Conservation (phyloP, 2,113 vertebrate genomes). For the Asarcornis scutulata region DNA sequence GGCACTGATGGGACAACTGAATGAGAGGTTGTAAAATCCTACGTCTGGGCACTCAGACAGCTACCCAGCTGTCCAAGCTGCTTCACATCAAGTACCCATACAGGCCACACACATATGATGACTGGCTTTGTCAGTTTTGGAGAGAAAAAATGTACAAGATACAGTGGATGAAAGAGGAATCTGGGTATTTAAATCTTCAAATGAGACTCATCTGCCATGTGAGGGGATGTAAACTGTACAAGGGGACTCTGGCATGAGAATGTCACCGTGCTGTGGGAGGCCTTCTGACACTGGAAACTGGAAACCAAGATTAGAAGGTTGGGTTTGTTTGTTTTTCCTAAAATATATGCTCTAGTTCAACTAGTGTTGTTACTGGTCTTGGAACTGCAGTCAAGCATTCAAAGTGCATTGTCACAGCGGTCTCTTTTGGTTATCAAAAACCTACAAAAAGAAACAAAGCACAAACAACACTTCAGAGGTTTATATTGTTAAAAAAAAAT, state of each 20-base stretch:
- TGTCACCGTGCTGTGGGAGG: constrained; percentile 33
- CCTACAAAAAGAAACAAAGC: constrained; percentile 30
- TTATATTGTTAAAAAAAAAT: neutral
- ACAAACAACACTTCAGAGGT: neutral
- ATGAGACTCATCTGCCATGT: neutral
- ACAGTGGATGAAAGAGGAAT: neutral
- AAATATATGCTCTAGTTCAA: constrained; percentile 44
- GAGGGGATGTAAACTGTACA: neutral
- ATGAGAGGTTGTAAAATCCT: constrained; percentile 33
- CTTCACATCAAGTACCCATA: neutral
- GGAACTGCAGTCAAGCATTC: neutral
- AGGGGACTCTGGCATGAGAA: neutral
- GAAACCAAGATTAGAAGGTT: constrained; percentile 70
- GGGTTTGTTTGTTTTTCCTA: constrained; percentile 32
- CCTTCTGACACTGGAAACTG: constrained; percentile 39
- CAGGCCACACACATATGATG: constrained; percentile 37
- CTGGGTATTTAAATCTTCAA: constrained; percentile 33
- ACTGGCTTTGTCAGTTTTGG: constrained; percentile 1
- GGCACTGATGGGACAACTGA: neutral
- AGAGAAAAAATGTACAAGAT: neutral
- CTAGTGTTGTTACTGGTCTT: constrained; percentile 12
- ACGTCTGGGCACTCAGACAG: neutral
- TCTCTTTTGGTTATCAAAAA: neutral
- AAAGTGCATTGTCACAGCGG: neutral
- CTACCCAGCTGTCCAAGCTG: neutral